Conservation (phyloP, 2,888 invertebrate species). For the Sisyra terminalis region DNA sequence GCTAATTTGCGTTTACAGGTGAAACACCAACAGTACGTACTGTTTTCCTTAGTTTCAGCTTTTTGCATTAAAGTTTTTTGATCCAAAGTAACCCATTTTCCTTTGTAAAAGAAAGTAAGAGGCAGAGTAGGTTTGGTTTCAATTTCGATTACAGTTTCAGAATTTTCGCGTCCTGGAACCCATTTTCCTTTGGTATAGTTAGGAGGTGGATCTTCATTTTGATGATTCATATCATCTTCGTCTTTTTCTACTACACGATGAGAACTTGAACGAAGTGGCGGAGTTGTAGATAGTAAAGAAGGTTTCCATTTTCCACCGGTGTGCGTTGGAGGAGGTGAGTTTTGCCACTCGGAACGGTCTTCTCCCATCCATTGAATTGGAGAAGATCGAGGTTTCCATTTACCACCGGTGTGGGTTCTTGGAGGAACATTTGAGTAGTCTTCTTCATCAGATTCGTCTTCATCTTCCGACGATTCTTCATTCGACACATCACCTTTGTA, state of each 20-base stretch:
- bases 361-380: conserved; percentile 22
- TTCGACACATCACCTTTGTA: conserved; percentile 22
- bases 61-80: conserved; percentile 13
- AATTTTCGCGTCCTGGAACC: conserved; percentile 40
- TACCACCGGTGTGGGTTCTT: conserved; percentile 43
- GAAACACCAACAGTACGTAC: conserved; percentile 60
- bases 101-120: conserved; percentile 53
- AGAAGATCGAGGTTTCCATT: conserved; percentile 51
- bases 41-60: conserved; percentile 20
- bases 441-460: conserved; percentile 25
- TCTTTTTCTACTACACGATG: conserved; percentile 1
- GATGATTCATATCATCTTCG: conserved; percentile 30
- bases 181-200: conserved; percentile 66
- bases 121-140: conserved; percentile 26
- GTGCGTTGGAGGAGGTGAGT: conserved; percentile 33
- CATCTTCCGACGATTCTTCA: conserved; percentile 24
- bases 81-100: conserved; percentile 61
- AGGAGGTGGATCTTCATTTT: conserved; percentile 38
- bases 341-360: conserved; percentile 34
- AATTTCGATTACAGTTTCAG: conserved; percentile 3
- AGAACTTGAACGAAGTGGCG: conserved; percentile 4
- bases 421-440: conserved; percentile 33
- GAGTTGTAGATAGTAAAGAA: conserved; percentile 17
- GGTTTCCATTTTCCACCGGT: conserved; percentile 57
- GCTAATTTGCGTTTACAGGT: conserved; percentile 63